Base-by-base conservation (phyloP, 2,888 invertebrate species). In the Eutolmus rufibarbis region DNA sequence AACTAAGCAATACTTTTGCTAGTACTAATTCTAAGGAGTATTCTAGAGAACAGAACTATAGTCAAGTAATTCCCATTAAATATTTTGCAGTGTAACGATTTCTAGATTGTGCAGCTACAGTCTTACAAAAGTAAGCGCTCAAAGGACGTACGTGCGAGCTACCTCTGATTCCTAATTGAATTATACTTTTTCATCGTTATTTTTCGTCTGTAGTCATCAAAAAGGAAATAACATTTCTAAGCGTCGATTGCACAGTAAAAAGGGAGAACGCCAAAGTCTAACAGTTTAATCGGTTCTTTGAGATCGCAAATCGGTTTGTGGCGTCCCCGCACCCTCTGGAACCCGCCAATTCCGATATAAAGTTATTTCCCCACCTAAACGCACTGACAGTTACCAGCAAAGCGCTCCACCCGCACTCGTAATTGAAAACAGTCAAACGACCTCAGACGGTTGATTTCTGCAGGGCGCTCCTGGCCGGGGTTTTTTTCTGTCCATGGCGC, bases 251-350 rank as follows among this genome's bases (percentile, higher is more conserved):
- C 66, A 74, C 74, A 85, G 85, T 85, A 85, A 74, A 74, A 74
- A 74, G 74, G 57, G 74, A 74, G 9, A 40, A 85, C 28, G 46
- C 46, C 74, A 85, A 85, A 85, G 74, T 74, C 85, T 74, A 85
- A 86, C 86, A 76, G 77, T 86, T 86, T 86, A 86, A 86, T 86
- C 76, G 76, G 77, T 77, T 86, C 74, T 86, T 76, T 86, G 86
- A 86, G 74, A 77, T 56, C 37, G 28, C 76, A 77, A 86, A 86
- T 86, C 76, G 86, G 74, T 86, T 86, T 86, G 76, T 77, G 57
- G 82, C 14, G 34, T 14, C 46, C 76, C 57, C 31, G n/a, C 14
- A 85, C 14, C 74, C 74, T 43, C 31, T 74, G 66, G n/a, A 1
- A 28, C 19, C 43, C 74, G 37, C 74, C 85, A 74, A 85, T 74